A percentile compares a stretch with the other conserved stretches of the same genome.
These are phyloP conservation scores for Patagioenas fasciata DNA, from an alignment of 2,113 vertebrate species.

Conservation along the genomic window DNA sequence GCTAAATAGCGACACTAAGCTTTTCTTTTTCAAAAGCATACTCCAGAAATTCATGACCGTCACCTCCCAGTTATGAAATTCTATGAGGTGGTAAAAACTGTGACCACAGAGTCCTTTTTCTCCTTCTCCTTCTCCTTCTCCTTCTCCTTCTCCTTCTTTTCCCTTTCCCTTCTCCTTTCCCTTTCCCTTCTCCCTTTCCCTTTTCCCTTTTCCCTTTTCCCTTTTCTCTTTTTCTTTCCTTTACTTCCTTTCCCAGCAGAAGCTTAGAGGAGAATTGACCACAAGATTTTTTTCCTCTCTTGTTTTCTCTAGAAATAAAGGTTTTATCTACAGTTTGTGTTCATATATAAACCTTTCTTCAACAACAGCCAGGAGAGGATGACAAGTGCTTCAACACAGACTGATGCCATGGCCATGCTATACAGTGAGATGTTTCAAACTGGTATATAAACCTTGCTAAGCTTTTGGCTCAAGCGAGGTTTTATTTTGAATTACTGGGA, in stretches of 20 bases:
- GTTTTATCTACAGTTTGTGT: background rate
- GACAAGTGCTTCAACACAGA: background rate
- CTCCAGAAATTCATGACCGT: background rate
- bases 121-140: accelerated
- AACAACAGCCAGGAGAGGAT: background rate
- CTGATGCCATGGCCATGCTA: accelerated
- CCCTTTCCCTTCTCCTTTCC: background rate
- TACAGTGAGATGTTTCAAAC: background rate
- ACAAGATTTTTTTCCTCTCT: background rate
- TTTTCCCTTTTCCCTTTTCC: accelerated
- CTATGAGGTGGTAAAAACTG: background rate
- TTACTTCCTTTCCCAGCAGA: background rate
- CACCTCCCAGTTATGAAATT: background rate
- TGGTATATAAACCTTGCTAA: background rate
- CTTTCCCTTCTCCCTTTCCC: no score
- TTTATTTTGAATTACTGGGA: background rate
- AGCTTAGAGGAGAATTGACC: background rate
- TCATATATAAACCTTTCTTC: background rate
- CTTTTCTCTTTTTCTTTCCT: background rate
- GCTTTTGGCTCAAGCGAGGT: background rate
- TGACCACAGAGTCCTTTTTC: background rate
- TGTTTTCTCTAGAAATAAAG: background rate
- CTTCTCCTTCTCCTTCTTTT: background rate
- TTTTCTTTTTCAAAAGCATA: background rate
- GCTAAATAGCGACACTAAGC: background rate